A percentile compares a stretch with the other conserved stretches of the same genome.
These are phyloP conservation scores for Drosophila triauraria DNA, from an alignment of 1,140 invertebrate species.

Conservation along the genomic window DNA sequence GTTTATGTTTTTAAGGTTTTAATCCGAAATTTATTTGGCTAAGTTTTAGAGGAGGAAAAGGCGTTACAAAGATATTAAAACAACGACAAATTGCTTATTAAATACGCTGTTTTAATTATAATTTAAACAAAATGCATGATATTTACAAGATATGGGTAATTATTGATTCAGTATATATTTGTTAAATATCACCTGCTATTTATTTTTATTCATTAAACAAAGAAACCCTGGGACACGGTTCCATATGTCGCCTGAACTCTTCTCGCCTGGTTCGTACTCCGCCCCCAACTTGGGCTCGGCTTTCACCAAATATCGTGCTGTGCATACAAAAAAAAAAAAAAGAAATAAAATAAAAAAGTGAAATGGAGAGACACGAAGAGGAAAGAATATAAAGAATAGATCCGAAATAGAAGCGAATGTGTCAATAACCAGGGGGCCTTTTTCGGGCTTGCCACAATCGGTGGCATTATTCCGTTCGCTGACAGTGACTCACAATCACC, in stretches of 20 bases:
- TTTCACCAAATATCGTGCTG: slow-evolving; percentile 71
- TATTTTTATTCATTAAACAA: neutral
- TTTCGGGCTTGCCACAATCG: slow-evolving; percentile 46
- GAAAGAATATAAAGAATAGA: slow-evolving; percentile 19
- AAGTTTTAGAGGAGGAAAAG: no score
- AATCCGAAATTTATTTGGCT: no score
- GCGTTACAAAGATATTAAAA: no score
- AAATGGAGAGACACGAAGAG: slow-evolving; percentile 17
- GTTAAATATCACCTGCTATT: neutral
- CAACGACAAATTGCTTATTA: no score
- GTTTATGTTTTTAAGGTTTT: no score
- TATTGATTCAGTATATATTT: neutral
- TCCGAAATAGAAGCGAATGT: slow-evolving; percentile 38
- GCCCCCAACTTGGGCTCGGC: slow-evolving; percentile 63
- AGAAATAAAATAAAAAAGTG: slow-evolving; percentile 20
- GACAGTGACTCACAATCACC: slow-evolving; percentile 23
- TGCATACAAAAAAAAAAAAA: slow-evolving; percentile 63
- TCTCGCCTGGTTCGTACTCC: slow-evolving; percentile 40
- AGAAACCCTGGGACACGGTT: neutral
- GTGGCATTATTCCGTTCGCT: slow-evolving; percentile 23
- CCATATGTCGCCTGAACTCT: slow-evolving; percentile 22
- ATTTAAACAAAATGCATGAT: neutral
- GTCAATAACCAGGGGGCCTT: slow-evolving; percentile 32
- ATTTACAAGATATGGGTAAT: neutral
- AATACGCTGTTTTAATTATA: neutral